Evolutionary conservation across 2,888 invertebrate genomes (phyloP), one percentile per base, ranked within the genome.

Genomic region (Ichneumoninae sp.): DNA sequence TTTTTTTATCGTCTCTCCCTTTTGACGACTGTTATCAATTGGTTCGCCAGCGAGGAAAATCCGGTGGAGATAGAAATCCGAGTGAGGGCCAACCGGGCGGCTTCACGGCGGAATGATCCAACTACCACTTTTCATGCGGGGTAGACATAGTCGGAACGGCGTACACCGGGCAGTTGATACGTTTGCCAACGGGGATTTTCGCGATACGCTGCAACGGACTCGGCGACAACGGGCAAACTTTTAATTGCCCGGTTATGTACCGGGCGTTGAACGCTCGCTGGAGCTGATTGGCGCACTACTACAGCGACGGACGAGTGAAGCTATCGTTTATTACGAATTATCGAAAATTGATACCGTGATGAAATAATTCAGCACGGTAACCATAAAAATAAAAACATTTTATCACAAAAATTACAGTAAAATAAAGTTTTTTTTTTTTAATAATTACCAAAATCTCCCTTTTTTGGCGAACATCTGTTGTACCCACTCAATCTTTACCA

Each of bases 221-320:
- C 77, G 33, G 71, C 66, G 81, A 30, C 54, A 68, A 83, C 57
- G 79, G 65, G 70, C 76, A 85, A 89, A 89, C 86, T 89, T 89
- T 89, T 89, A 89, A 89, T 89, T 88, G 84, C 82, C 80, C 62
- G 78, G 71, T 86, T 86, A 87, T 86, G 84, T 86, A 85, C 82
- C 85, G 71, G 19, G 26, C 66, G 70, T 79, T 75, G 69, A 36
- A 50, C 60, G 82, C 80, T 65, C 84, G n/a, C 47, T 47, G 36
- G 36, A 77, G 66, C 65, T 44, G 33, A 26, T 70, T 66, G 22
- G 70, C 26, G 54, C 33, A 10, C 47, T 33, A 62, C 52, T 47
- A 68, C 60, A 65, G 44, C 33, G 60, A 16, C 8, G 26, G 5
- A 71, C 10, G 13, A 66, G 13, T 33, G 33, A 50, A 4, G 8